Percentiles rank a stretch among this genome's conserved stretches.
Evolutionary conservation across 2,113 vertebrate genomes (phyloP).

Genomic region (Perognathus longimembris): DNA sequence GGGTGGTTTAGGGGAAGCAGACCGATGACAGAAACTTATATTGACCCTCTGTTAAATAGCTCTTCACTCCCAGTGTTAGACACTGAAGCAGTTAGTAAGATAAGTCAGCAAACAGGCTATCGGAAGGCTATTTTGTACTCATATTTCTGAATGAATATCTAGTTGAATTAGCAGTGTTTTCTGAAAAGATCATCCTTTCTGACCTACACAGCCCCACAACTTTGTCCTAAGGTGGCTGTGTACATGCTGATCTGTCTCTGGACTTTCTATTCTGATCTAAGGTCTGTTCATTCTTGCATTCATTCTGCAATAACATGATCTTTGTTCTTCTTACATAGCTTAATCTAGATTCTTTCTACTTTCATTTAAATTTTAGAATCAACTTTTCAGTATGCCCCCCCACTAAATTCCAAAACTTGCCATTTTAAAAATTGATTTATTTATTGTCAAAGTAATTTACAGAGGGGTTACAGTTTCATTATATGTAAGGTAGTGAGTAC

Average conservation of each 20-base stretch:
- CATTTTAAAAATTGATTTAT: no score
- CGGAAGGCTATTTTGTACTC: slow-evolving; percentile 18
- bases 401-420: no score
- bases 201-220: neutral
- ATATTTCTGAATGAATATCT: slow-evolving; percentile 17
- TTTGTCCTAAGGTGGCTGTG: slow-evolving; percentile 29
- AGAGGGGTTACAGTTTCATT: no score
- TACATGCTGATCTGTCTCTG: neutral
- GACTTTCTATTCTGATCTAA: neutral
- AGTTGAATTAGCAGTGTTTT: neutral
- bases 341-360: neutral
- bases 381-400: neutral
- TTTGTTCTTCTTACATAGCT: neutral
- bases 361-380: neutral
- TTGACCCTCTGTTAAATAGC: neutral
- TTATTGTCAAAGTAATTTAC: no score
- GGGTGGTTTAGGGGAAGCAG: slow-evolving; percentile 9
- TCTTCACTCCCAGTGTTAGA: neutral
- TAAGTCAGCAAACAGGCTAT: slow-evolving; percentile 28
- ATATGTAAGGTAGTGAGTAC: no score
- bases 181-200: neutral
- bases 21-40: slow-evolving; percentile 24
- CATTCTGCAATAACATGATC: neutral
- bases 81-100: slow-evolving; percentile 36
- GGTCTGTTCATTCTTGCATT: neutral